Percentiles rank a stretch among this genome's conserved stretches.
These are phyloP conservation scores for Tachypleus tridentatus DNA, from an alignment of 1,140 invertebrate genomes.

Conservation along the genomic window DNA sequence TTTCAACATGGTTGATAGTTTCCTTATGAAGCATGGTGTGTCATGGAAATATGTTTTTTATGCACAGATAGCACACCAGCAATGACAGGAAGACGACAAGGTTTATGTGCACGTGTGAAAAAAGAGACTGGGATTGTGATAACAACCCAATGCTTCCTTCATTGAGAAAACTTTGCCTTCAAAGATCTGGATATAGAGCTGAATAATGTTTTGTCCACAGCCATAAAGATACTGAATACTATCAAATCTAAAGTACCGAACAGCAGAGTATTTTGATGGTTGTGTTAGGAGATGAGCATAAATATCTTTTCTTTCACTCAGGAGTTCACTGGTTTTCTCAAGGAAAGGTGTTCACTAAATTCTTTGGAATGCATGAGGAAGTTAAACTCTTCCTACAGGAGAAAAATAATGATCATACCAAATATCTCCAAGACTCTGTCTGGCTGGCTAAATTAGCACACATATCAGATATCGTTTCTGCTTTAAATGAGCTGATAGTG, in stretches of 20 bases:
- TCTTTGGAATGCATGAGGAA: constrained; percentile 9
- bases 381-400: constrained; percentile 7
- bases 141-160: too few species aligned
- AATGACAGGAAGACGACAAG: too few species aligned
- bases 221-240: too few species aligned
- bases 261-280: constrained; percentile 8
- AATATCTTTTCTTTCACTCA: constrained; percentile 3
- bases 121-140: too few species aligned
- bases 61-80: too few species aligned
- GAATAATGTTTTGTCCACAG: too few species aligned
- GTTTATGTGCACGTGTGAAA: too few species aligned
- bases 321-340: constrained; percentile 10
- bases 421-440: constrained; percentile 2
- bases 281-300: constrained; percentile 7
- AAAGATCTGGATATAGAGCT: too few species aligned
- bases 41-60: too few species aligned
- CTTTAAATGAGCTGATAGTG: constrained; percentile 11
- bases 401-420: constrained; percentile 6
- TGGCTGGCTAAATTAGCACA: constrained; percentile 10
- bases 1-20: too few species aligned
- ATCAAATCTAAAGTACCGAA: constrained; percentile 12
- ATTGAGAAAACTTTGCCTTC: too few species aligned
- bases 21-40: too few species aligned
- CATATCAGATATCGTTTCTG: constrained; percentile 9
- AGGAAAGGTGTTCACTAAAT: constrained; percentile 6